Conservation (phyloP, 1,140 invertebrate species). For the Philotrypesis tridentata region DNA sequence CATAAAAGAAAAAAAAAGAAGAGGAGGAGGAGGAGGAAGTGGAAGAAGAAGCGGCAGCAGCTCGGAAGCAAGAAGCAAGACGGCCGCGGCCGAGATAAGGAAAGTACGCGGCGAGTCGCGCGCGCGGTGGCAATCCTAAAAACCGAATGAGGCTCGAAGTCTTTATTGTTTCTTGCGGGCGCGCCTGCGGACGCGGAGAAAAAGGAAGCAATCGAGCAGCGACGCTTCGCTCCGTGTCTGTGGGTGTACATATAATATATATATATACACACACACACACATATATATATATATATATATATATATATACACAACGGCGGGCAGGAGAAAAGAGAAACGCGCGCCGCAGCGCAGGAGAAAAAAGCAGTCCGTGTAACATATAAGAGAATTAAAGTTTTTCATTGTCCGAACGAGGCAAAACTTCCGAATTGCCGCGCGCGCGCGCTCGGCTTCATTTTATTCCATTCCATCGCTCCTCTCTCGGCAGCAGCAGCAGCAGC, state of each 20-base stretch:
- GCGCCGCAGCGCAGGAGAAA: background rate
- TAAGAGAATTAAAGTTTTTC: constrained; percentile 47
- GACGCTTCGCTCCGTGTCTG: too few relatives aligned
- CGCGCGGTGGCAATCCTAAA: constrained; percentile 23
- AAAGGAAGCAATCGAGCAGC: background rate
- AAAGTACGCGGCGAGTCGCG: constrained; percentile 3
- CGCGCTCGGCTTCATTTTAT: constrained; percentile 39
- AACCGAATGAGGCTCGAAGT: constrained; percentile 16
- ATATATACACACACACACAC: too few relatives aligned
- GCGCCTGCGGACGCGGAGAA: background rate
- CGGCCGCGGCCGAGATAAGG: constrained; percentile 6
- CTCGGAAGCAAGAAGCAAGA: background rate
- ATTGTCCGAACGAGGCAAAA: constrained; percentile 36
- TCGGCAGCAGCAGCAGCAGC: too few relatives aligned
- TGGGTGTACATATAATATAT: too few relatives aligned
- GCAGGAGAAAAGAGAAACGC: constrained; percentile 4
- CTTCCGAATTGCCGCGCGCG: constrained; percentile 18
- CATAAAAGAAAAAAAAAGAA: constrained; percentile 13
- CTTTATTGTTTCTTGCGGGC: constrained; percentile 14
- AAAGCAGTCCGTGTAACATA: constrained; percentile 26
- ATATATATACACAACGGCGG: too few relatives aligned
- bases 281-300: too few relatives aligned
- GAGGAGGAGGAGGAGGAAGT: too few relatives aligned
- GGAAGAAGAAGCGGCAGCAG: too few relatives aligned
- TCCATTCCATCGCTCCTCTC: constrained; percentile 26